Base-by-base conservation (phyloP, 1,140 invertebrate genomes). In the Heliothis subflexa region DNA sequence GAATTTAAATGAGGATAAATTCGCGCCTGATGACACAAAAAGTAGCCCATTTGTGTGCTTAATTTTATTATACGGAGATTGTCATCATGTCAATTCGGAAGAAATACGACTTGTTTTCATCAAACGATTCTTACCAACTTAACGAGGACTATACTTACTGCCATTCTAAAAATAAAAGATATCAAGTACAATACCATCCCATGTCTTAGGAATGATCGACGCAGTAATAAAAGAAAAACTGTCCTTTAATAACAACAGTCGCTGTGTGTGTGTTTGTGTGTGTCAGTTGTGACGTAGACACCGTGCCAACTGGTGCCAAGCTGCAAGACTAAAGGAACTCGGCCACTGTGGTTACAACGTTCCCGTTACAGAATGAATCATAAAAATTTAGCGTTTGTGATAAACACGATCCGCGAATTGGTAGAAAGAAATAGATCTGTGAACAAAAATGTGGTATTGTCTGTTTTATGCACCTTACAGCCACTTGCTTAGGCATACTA, bases 321-420 rank as follows among this genome's bases (percentile, higher is more conserved):
- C 28, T 21, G 55, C 55, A 28, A 16, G 54, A 18, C 59, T 59
- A 49, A 73, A 73, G 33, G 25, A 73, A 47, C 40, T 49, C n/a
- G 55, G 25, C 16, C 47, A 11, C 54, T 5, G 54, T 3, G 5
- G 33, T 40, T 40, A 40, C 33, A 59, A 40, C 71, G 14, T 25
- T 71, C 54, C 71, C 71, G 71, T 61, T 73, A 59, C 40, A 12
- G 18, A 73, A 16, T 59, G 71, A 73, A 16, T 72, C 70, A 72
- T 33, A 25, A 50, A 33, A 3, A 21, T 40, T 21, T 33, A 50
- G 47, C 25, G 25, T 68, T 64, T n/a, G 11, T 18, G 1, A 45
- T 9, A 64, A 64, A 64, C 61, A 1, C 18, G 61, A 64, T 47
- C n/a, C n/a, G 10, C 61, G 61, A 1, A n/a, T 64, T 64, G n/a